Conservation (phyloP, 2,113 vertebrate genomes). For the Chaetura pelagica region DNA sequence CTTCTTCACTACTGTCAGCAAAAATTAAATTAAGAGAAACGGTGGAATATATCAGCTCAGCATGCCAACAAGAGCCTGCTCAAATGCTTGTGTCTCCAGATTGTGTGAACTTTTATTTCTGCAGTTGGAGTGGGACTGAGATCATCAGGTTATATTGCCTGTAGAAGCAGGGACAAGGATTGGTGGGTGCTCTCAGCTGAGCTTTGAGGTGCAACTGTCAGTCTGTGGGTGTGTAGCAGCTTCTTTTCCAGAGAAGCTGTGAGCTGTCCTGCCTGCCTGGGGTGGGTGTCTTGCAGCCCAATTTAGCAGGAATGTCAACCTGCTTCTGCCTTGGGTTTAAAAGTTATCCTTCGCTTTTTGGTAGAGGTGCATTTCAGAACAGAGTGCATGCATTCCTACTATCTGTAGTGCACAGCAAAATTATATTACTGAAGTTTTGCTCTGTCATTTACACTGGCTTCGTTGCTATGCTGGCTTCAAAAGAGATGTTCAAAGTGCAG, state of each 20-base stretch:
- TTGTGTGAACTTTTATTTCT: neutral
- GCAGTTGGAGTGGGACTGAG: accelerated
- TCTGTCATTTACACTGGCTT: neutral
- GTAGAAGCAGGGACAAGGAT: neutral
- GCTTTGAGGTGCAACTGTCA: neutral
- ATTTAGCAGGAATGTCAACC: neutral
- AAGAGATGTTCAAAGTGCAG: neutral
- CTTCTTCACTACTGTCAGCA: neutral
- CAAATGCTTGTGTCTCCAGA: neutral
- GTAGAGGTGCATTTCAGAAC: neutral
- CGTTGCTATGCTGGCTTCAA: neutral
- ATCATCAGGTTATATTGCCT: neutral
- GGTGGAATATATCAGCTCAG: accelerated
- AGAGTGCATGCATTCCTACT: neutral
- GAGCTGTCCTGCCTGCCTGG: neutral
- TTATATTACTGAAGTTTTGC: neutral
- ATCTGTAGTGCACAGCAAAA: neutral
- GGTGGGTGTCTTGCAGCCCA: neutral
- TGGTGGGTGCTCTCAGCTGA: neutral
- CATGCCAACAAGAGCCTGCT: neutral
- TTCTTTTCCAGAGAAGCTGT: neutral
- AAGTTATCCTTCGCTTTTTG: neutral
- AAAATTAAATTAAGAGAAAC: neutral
- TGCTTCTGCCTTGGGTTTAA: neutral
- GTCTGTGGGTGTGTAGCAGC: neutral